Base-by-base conservation (phyloP, 2,888 invertebrate genomes). In the Nipponacmea schrenckii region DNA sequence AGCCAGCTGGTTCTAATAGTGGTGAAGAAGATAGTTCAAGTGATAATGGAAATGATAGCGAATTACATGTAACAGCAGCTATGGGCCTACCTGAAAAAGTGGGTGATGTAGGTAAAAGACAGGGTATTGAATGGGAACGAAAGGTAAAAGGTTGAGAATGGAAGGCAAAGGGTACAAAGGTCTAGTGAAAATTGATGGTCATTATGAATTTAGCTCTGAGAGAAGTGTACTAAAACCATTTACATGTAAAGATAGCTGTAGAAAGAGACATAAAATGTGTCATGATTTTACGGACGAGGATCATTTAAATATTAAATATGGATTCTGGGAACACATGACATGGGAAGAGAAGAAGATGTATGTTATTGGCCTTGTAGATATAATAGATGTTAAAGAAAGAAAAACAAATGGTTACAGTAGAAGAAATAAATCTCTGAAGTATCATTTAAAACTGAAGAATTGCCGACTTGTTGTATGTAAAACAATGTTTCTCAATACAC, bases 111-210 rank as follows among this genome's bases (percentile, higher is more conserved):
- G n/a, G n/a, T n/a, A n/a, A n/a, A n/a, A n/a, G n/a, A n/a, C n/a
- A n/a, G n/a, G n/a, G n/a, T n/a, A n/a, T n/a, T n/a, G 27, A 67
- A 12, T 67, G 67, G 56, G 17, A 20, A 27, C 45, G 27, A 20
- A 67, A 45, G 24, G 20, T 50, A 67, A 67, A 27, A n/a, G 27
- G 17, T 46, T 67, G 50, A 10, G 50, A 48, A 67, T 67, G 67
- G 46, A 50, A 48, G 67, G 67, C 14, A 50, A 67, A 24, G 20
- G 48, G 48, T 67, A 67, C 27, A 39, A 67, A 24, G 50, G 50
- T 27, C 14, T 67, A 3, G 8, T 7, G 20, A 67, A 50, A 26
- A 48, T 15, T 24, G 67, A 67, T 24, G 50, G 67, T n/a, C 20
- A 15, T 15, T 20, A 24, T 10, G 15, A 39, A 14, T 67, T 48